Conservation (phyloP, 2,888 invertebrate species). For the Lapara coniferarum region DNA sequence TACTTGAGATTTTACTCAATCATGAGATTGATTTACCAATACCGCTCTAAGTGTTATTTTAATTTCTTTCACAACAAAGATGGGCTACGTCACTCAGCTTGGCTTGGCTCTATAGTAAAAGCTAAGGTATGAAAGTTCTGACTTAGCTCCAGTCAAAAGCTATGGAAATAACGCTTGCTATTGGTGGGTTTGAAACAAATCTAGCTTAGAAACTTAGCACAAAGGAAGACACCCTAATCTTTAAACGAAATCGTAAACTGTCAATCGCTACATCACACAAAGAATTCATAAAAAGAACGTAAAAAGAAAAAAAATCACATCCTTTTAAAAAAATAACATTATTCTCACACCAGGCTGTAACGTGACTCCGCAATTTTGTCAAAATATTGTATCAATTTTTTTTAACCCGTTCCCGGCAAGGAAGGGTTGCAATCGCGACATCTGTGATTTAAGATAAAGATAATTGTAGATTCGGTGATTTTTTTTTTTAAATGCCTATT, state of each 20-base stretch:
- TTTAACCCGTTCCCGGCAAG: constrained; percentile 57
- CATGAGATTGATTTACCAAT: too few relatives aligned
- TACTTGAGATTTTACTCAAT: too few relatives aligned
- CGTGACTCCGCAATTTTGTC: constrained; percentile 67
- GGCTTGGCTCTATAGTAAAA: too few relatives aligned
- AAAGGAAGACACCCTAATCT: not conserved
- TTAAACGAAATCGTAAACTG: not conserved
- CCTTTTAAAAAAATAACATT: constrained; percentile 30
- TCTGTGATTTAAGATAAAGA: constrained; percentile 63
- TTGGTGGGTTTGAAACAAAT: too few relatives aligned
- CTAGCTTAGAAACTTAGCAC: too few relatives aligned
- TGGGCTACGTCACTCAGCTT: too few relatives aligned
- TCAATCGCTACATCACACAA: not conserved
- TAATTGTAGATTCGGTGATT: constrained; percentile 29
- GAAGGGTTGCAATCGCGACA: constrained; percentile 61
- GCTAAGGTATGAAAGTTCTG: too few relatives aligned
- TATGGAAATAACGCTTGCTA: too few relatives aligned
- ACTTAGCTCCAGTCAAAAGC: too few relatives aligned
- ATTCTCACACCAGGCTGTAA: constrained; percentile 42
- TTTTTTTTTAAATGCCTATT: constrained; percentile 6
- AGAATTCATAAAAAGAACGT: not conserved
- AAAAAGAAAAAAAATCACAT: constrained; percentile 28
- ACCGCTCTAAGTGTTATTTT: too few relatives aligned
- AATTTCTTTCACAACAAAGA: too few relatives aligned
- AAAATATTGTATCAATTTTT: constrained; percentile 78